Evolutionary conservation across 2,888 invertebrate genomes (phyloP).

Genomic region (Drosophila incognita): DNA sequence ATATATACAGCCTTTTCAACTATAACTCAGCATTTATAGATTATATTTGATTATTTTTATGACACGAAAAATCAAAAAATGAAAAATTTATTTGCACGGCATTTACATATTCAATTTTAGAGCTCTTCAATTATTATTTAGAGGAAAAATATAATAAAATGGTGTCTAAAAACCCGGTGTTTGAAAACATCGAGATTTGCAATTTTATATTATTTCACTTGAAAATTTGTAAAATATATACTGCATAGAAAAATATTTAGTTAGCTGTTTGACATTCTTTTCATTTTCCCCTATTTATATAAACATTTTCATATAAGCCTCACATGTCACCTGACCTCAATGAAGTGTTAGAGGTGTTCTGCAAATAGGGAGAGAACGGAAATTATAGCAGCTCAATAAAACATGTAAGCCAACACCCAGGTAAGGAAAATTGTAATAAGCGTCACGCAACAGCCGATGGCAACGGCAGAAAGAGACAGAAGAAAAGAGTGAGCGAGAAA

Average conservation of each 20-base stretch:
- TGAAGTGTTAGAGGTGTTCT: constrained; percentile 49
- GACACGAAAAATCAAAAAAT: constrained; percentile 53
- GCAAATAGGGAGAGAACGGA: constrained; percentile 31
- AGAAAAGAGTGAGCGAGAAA: background rate
- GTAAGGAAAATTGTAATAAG: constrained; percentile 64
- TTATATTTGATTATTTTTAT: constrained; percentile 68
- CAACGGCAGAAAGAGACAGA: constrained; percentile 4
- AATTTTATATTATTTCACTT: constrained; percentile 5
- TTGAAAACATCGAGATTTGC: background rate
- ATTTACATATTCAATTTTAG: constrained; percentile 42
- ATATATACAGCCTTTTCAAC: constrained; percentile 67
- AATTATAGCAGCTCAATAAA: constrained; percentile 72
- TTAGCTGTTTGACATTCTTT: background rate
- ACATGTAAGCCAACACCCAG: constrained; percentile 50
- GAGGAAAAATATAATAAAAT: background rate
- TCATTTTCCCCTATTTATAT: constrained; percentile 1
- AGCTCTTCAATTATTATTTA: background rate
- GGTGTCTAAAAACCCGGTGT: background rate
- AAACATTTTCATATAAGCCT: constrained; percentile 27
- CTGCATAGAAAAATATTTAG: background rate
- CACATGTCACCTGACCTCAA: constrained; percentile 59
- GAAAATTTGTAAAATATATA: background rate
- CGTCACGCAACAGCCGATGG: constrained; percentile 52
- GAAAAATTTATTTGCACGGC: constrained; percentile 37
- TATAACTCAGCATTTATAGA: constrained; percentile 71